Evolutionary conservation across 2,113 vertebrate genomes (phyloP).

Genomic region (Dicentrarchus labrax): DNA sequence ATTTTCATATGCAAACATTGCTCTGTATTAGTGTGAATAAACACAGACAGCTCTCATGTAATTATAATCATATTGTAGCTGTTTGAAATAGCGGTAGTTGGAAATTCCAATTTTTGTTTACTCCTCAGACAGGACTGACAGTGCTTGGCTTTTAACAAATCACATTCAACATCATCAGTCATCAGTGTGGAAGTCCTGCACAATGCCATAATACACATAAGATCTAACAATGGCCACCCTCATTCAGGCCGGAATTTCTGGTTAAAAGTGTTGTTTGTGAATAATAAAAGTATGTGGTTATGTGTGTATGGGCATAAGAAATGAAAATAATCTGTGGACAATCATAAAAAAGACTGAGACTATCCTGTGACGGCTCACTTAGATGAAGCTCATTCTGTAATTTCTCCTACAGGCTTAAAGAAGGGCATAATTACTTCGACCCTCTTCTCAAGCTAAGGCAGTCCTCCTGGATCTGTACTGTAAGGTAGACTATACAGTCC

Average conservation of each 20-base stretch:
- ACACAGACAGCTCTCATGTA: background rate
- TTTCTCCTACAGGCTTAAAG: background rate
- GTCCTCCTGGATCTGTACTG: background rate
- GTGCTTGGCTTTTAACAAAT: background rate
- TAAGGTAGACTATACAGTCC: background rate
- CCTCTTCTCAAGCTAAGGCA: background rate
- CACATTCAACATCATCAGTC: background rate
- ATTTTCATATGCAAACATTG: background rate
- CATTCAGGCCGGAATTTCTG: background rate
- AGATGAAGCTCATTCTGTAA: background rate
- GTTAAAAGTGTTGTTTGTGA: background rate
- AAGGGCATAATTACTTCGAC: background rate
- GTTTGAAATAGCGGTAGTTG: background rate
- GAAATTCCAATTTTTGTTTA: background rate
- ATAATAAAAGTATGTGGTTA: too few relatives aligned
- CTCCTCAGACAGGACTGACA: background rate
- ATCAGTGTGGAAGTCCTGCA: background rate
- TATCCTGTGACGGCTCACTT: background rate
- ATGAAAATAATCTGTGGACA: background rate
- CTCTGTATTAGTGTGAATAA: background rate
- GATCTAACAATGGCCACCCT: background rate
- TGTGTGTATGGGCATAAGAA: too few relatives aligned
- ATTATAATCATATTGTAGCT: background rate
- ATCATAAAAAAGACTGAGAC: background rate
- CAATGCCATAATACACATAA: background rate